Conservation (phyloP, 2,113 vertebrate genomes). For the Mesocricetus auratus region DNA sequence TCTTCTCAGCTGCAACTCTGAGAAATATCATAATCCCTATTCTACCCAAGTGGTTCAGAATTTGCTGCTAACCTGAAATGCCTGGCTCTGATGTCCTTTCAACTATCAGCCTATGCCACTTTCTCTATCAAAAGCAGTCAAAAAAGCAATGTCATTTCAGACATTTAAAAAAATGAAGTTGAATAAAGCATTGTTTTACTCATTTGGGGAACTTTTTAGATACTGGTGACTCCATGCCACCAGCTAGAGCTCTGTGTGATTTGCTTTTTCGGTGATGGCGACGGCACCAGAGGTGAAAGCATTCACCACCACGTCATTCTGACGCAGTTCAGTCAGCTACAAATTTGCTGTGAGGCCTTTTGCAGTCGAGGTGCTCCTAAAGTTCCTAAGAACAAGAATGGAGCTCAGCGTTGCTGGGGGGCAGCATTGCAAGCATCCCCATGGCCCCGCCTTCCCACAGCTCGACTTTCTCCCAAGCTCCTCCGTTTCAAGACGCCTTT, state of each 20-base stretch:
- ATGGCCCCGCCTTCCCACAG: no score
- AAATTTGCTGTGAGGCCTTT: not conserved
- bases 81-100: not conserved
- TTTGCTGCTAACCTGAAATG: not conserved
- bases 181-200: constrained; percentile 17
- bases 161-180: not conserved
- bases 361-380: not conserved
- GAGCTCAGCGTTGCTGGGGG: not conserved
- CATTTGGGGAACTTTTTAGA: not conserved
- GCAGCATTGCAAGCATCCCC: rapidly evolving
- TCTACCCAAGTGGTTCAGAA: not conserved
- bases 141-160: not conserved
- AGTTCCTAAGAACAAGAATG: not conserved
- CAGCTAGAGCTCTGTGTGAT: not conserved
- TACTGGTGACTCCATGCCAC: not conserved
- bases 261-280: not conserved
- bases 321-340: not conserved
- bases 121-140: not conserved
- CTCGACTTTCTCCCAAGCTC: not conserved
- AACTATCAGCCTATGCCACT: not conserved
- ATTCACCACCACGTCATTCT: not conserved
- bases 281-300: not conserved
- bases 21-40: not conserved
- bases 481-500: not conserved
- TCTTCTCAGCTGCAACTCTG: not conserved